Percentiles rank a stretch among this genome's conserved stretches.
These are phyloP conservation scores for Actinemys pallida DNA, from an alignment of 2,113 vertebrate genomes.

Conservation along the genomic window DNA sequence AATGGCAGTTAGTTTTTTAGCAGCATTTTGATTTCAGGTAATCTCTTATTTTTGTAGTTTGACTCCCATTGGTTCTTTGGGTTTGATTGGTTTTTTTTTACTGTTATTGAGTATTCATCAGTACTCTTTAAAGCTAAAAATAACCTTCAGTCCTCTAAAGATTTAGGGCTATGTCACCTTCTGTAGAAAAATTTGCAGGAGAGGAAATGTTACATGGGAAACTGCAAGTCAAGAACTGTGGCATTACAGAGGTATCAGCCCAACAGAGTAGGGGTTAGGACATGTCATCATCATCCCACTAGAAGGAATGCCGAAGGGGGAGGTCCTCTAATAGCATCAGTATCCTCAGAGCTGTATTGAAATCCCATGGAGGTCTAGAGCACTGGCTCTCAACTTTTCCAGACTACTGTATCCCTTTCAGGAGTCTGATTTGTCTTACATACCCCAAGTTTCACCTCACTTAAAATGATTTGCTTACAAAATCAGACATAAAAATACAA, in stretches of 20 bases:
- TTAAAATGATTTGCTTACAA: too few relatives aligned
- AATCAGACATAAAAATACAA: too few relatives aligned
- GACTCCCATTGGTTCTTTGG: not conserved
- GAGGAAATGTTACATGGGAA: constrained; percentile 19
- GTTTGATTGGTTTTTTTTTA: not conserved
- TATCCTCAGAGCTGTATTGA: not conserved
- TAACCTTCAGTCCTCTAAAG: not conserved
- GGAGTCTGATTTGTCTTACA: too few relatives aligned
- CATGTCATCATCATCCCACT: constrained; percentile 26
- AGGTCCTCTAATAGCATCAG: not conserved
- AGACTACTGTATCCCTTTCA: too few relatives aligned
- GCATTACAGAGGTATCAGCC: constrained; percentile 41
- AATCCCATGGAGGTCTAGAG: not conserved
- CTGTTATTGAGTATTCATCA: not conserved
- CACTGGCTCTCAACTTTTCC: too few relatives aligned
- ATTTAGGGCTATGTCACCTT: not conserved
- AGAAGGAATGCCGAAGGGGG: constrained; percentile 25
- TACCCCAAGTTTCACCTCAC: too few relatives aligned
- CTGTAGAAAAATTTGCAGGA: not conserved
- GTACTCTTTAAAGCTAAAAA: not conserved
- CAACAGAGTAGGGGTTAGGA: not conserved
- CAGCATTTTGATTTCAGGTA: not conserved
- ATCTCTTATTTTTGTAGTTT: not conserved
- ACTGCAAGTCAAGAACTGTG: constrained; percentile 41
- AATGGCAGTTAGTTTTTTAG: not conserved